A percentile compares a stretch with the other conserved stretches of the same genome.
Conservation (phyloP, 1,140 invertebrate genomes). For the Heliconius nattereri region DNA sequence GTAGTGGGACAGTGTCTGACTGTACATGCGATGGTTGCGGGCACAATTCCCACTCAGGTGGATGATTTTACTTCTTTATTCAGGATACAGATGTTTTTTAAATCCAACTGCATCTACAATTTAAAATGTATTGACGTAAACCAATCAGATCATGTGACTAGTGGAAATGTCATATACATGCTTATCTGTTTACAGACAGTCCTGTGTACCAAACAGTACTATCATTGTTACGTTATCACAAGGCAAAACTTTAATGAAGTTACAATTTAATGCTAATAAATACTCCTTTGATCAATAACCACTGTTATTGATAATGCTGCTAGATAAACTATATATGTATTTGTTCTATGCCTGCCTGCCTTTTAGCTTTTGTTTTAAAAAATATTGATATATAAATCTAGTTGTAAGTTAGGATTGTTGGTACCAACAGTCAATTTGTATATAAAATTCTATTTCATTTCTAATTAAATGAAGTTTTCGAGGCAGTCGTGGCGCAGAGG, state of each 20-base stretch:
- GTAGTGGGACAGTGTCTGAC: no score
- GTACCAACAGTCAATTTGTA: no score
- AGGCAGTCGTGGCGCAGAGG: no score
- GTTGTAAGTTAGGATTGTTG: no score
- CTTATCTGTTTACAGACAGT: constrained; percentile 18
- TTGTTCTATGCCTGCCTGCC: background rate
- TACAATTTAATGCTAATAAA: background rate
- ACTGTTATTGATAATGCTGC: background rate
- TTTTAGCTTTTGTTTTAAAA: background rate
- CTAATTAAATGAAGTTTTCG: no score
- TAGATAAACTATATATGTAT: background rate
- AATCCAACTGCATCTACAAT: background rate
- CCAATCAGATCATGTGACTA: constrained; percentile 2
- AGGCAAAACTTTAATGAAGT: constrained; percentile 13
- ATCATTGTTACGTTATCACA: constrained; percentile 10
- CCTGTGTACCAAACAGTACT: background rate
- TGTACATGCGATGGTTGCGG: no score
- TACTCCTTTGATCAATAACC: constrained; percentile 12
- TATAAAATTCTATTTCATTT: no score
- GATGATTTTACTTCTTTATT: no score
- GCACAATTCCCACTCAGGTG: no score
- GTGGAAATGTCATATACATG: background rate
- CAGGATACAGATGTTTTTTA: no score
- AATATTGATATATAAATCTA: no score
- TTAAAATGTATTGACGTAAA: background rate